Base-by-base conservation (phyloP, 2,888 invertebrate genomes). In the Odontocerum albicorne region DNA sequence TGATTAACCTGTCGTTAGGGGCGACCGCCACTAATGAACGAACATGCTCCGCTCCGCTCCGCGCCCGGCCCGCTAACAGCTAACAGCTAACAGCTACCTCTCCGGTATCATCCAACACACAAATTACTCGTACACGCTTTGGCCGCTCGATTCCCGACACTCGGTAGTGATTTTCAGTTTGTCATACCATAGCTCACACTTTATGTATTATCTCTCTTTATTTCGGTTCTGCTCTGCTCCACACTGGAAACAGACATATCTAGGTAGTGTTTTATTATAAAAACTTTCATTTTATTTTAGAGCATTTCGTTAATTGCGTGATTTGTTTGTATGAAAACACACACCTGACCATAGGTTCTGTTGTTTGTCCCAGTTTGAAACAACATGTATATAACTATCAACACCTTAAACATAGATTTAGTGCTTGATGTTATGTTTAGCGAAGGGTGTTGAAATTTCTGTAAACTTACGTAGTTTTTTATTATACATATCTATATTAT, bases 401-500 rank as follows among this genome's bases (percentile, higher is more conserved):
- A 55, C 55, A 55, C 55, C 47, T 53, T 43, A 38, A 21, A 13
- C 45, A 55, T 58, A 55, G 56, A 33, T 45, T 56, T 59, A 59
- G 59, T 59, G 59, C 59, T 59, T 59, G 59, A 45, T 59, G 59
- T 59, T 52, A 55, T 59, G 55, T 49, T 46, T 56, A 56, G 56
- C 46, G 46, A 56, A 54, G 44, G 49, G 59, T 59, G 56, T 59
- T 47, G 36, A 50, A 27, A 43, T 31, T 13, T 38, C 38, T 21
- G 13, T 45, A 49, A 17, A 36, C 32, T 15, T 32, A 42, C 42
- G 42, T 40, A 17, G 12, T 19, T 21, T 40, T 50, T 32, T 32
- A n/a, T n/a, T n/a, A n/a, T n/a, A n/a, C n/a, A n/a, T n/a, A n/a
- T n/a, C n/a, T n/a, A n/a, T n/a, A n/a, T n/a, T n/a, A n/a, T n/a